Evolutionary conservation across 2,797 vertebrate genomes (phyloP), one percentile per base, ranked within the genome.

Genomic region (Taeniopygia guttata): DNA sequence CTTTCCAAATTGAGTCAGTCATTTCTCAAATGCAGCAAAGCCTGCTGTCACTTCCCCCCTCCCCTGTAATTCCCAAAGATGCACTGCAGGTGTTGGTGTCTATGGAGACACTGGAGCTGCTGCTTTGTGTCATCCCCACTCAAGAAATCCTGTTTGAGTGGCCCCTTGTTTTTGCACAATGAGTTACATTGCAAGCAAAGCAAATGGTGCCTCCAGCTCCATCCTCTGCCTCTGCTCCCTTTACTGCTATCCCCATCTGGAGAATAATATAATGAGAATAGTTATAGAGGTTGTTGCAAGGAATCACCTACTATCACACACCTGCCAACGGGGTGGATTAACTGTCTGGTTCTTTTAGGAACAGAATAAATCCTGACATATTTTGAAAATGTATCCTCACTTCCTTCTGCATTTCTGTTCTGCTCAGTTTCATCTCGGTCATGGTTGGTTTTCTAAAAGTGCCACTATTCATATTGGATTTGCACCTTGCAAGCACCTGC

Each of bases 251-350:
- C 63, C 91, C 83, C 93, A 88, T 88, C 95, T 94, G 95, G 91
- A 94, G 85, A 76, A 89, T 70, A 90, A 87, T 59, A 22, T 96
- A 90, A 96, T 90, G 95, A 95, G 91, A 94, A 93, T 63, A 90
- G 90, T 89, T 95, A 95, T 4, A 92, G 90, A 81, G 89, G 40
- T 75, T 91, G 94, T 80, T 91, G 83, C 81, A 85, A 95, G 90
- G 95, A 93, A 95, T 96, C 89, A 8, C 94, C 95, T 80, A 62
- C 86, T 93, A 93, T 93, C 86, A 48, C 43, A 80, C 93, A 95
- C 88, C 95, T 97, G 96, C 95, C 91, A 79, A 48, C 91, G 9
- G 93, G 74, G 91, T 79, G 90, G 91, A 96, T 96, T 96, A 95
- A 83, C 95, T 96, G 91, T 95, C 95, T 91, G 86, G 25, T 92